Evolutionary conservation across 2,888 invertebrate species (phyloP).

Genomic region (Chrysotoxum bicinctum): DNA sequence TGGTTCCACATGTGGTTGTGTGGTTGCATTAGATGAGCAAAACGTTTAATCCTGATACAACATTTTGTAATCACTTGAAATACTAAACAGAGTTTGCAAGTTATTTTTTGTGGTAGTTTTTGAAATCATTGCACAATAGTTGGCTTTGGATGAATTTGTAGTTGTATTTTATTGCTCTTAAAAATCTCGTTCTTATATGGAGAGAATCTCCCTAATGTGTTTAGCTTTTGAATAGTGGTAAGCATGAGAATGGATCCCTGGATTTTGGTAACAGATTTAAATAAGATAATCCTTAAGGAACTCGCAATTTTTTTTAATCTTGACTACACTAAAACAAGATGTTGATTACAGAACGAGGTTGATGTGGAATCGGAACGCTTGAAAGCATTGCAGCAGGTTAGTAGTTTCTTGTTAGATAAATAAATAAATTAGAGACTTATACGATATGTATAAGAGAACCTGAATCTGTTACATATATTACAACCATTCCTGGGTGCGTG

Average conservation of each 20-base stretch:
- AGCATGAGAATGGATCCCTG: not conserved
- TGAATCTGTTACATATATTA: too few species aligned
- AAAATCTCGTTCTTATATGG: not conserved
- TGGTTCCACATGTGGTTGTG: constrained; percentile 9
- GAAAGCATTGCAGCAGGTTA: too few species aligned
- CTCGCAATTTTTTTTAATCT: not conserved
- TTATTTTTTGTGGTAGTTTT: not conserved
- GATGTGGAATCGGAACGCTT: too few species aligned
- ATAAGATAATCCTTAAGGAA: not conserved
- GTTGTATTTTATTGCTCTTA: not conserved
- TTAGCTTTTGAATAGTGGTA: not conserved
- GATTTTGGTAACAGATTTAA: not conserved
- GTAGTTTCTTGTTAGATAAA: too few species aligned
- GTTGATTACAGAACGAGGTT: too few species aligned
- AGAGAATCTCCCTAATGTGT: not conserved
- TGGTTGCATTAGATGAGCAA: constrained; percentile 19
- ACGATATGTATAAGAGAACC: too few species aligned
- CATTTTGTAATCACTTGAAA: constrained; percentile 38
- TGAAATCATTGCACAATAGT: not conserved
- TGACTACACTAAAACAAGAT: not conserved
- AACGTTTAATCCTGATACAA: constrained; percentile 26
- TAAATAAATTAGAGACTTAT: too few species aligned
- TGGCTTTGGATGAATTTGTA: not conserved
- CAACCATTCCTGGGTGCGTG: too few species aligned
- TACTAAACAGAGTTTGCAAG: constrained; percentile 11